A percentile compares a stretch with the other conserved stretches of the same genome.
Conservation (phyloP, 2,113 vertebrate species). For the Cariama cristata region DNA sequence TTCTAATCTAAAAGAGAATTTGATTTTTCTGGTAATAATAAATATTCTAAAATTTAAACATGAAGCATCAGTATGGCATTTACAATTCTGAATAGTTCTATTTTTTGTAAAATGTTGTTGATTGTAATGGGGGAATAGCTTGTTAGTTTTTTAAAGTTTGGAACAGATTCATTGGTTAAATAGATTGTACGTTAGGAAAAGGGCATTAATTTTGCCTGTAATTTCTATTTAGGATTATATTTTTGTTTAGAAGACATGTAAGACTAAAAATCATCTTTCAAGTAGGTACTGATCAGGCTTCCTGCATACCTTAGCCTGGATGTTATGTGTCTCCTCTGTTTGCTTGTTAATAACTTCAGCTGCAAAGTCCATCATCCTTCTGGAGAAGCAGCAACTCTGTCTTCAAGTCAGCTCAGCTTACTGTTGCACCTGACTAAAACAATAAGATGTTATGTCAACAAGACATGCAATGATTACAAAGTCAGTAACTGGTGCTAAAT, state of each 20-base stretch:
- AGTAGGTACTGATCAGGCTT: neutral
- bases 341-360: neutral
- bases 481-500: accelerated
- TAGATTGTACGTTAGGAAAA: neutral
- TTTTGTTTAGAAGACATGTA: neutral
- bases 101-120: neutral
- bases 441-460: neutral
- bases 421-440: neutral
- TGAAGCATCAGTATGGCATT: neutral
- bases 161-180: neutral
- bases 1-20: neutral
- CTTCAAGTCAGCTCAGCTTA: neutral
- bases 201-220: neutral
- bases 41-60: neutral
- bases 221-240: neutral
- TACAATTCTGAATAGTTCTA: neutral
- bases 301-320: neutral
- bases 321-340: neutral
- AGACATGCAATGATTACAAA: too few species aligned
- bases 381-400: neutral
- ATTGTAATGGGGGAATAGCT: neutral
- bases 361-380: neutral
- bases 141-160: neutral
- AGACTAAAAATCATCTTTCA: neutral
- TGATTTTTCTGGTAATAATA: neutral